Base-by-base conservation (phyloP, 2,888 invertebrate species). In the Xylota sylvarum region DNA sequence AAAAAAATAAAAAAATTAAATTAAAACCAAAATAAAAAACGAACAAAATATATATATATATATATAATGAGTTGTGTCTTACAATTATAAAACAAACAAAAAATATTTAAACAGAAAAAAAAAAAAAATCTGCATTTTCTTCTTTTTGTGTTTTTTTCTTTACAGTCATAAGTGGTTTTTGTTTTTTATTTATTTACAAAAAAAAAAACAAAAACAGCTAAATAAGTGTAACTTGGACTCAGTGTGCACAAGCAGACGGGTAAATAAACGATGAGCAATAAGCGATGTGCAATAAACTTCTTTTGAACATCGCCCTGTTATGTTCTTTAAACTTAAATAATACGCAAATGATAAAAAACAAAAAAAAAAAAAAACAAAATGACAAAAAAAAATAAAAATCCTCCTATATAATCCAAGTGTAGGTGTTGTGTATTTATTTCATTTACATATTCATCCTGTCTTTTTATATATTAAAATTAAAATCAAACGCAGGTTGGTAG, bases 241-340 rank as follows among this genome's bases (percentile, higher is more conserved):
- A 64, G 72, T 65, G 69, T 79, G 62, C 56, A 48, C 62, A 62
- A 69, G 62, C 62, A 37, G 17, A 73, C 50, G 55, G 74, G 79
- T 67, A 84, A 79, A 73, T 78, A 79, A 23, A 60, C 48, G 5
- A 58, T n/a, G 35, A 72, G 60, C 60, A 58, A 72, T 60, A 72
- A 72, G 50, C 67, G 62, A 73, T 78, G 52, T 79, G 32, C 50
- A 72, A 77, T 55, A 35, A 46, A 64, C 17, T 46, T 52, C 12
- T 43, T 17, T 67, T 73, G 19, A 56, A 43, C 52, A 43, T 73
- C 58, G 52, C 55, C 52, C 50, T 65, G 2, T 23, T 46, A 19
- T 12, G 23, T 46, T 30, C 10, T n/a, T n/a, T n/a, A n/a, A n/a
- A n/a, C n/a, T 5, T n/a, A n/a, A 14, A 50, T 67, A 30, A 50